These are phyloP conservation scores for Bombylius discolor DNA, from an alignment of 2,888 invertebrate genomes.

Conservation along the genomic window DNA sequence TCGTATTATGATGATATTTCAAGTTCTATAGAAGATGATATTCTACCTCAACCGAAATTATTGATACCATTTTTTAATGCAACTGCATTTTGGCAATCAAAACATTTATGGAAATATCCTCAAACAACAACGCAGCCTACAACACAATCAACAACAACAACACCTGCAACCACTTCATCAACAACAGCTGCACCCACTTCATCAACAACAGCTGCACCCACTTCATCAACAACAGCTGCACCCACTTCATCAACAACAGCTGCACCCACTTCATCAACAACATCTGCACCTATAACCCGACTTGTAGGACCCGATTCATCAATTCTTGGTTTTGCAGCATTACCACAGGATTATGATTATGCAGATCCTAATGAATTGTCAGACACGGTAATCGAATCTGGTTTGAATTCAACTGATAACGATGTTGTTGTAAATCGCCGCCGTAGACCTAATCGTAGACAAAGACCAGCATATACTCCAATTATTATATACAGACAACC, in stretches of 20 bases:
- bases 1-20: background rate
- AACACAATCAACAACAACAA: background rate
- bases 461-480: background rate
- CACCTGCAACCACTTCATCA: background rate
- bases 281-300: background rate
- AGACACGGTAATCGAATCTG: background rate
- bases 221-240: background rate
- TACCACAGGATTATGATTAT: background rate
- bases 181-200: too few relatives aligned
- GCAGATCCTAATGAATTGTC: background rate
- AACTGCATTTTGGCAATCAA: background rate
- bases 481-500: background rate
- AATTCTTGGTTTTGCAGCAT: background rate
- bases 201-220: background rate
- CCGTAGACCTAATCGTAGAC: background rate
- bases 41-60: background rate
- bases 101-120: background rate
- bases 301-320: too few relatives aligned
- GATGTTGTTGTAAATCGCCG: background rate
- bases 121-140: background rate
- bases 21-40: background rate
- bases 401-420: background rate
- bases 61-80: background rate
- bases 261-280: background rate
- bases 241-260: background rate